phyloP scores from a whole-genome alignment of 2,113 vertebrate species.

The Leptosomus discolor region DNA sequence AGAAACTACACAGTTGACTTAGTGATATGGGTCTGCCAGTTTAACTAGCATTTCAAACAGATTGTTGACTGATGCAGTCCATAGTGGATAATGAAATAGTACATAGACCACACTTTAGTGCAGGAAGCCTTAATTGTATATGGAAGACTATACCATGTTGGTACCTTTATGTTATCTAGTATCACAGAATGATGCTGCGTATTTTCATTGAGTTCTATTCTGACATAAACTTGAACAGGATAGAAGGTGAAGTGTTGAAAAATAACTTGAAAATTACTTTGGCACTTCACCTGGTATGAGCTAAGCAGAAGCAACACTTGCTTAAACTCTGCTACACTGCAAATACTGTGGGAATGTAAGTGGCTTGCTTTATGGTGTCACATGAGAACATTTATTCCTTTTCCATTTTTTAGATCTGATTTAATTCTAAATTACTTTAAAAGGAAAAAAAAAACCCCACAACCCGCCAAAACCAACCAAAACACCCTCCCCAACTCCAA shows the following conservation, averaged over 20 bases:
- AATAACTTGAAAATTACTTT: neutral
- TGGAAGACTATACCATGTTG: neutral
- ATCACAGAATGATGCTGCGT: neutral
- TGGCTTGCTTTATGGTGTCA: neutral
- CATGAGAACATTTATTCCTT: neutral
- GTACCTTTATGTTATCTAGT: neutral
- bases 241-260: neutral
- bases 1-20: neutral
- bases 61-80: neutral
- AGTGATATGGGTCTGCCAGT: neutral
- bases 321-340: neutral
- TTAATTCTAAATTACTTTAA: neutral
- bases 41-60: neutral
- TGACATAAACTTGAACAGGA: neutral
- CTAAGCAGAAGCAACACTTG: neutral
- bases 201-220: neutral
- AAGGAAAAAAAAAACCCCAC: neutral
- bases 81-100: neutral
- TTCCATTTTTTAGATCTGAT: neutral
- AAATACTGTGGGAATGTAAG: neutral
- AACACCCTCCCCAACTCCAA: no score
- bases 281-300: neutral
- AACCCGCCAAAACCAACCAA: neutral
- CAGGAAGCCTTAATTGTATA: neutral
- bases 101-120: fast-evolving